Percentiles rank a stretch among this genome's conserved stretches.
phyloP scores from a whole-genome alignment of 2,888 invertebrate genomes.

The Pandemis heparana region DNA sequence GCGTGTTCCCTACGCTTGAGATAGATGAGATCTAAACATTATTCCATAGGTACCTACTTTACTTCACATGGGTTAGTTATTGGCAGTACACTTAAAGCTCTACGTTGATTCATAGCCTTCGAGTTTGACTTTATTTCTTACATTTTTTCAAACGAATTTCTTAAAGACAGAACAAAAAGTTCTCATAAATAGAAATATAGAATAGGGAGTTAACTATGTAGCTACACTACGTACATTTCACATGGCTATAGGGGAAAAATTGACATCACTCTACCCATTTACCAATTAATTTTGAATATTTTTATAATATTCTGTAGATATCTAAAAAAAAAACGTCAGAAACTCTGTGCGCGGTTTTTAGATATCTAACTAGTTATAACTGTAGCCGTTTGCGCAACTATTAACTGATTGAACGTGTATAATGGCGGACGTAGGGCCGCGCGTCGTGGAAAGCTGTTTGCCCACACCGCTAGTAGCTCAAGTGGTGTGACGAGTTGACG shows the following conservation, averaged over 20 bases:
- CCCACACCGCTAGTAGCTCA: conserved; percentile 54
- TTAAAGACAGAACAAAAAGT: too few relatives aligned
- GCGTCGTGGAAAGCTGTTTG: conserved; percentile 65
- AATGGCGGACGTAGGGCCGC: conserved; percentile 50
- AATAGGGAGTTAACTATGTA: too few relatives aligned
- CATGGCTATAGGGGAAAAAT: too few relatives aligned
- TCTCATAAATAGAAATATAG: too few relatives aligned
- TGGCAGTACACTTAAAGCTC: too few relatives aligned
- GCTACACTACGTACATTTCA: too few relatives aligned
- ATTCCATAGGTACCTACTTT: neutral
- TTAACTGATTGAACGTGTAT: conserved; percentile 37
- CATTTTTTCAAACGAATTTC: too few relatives aligned
- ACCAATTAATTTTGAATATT: too few relatives aligned
- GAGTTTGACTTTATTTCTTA: neutral
- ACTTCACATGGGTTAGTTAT: neutral
- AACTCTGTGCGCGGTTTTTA: neutral
- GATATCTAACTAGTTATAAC: neutral
- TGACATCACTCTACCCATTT: too few relatives aligned
- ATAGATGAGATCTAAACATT: neutral
- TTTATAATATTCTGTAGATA: neutral
- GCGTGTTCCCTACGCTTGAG: neutral
- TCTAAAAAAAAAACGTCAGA: neutral
- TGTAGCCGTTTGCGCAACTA: conserved; percentile 14
- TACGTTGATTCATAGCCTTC: neutral
- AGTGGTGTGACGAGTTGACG: conserved; percentile 55